Conservation (phyloP, 2,888 invertebrate species). For the Drosophila seclusa region DNA sequence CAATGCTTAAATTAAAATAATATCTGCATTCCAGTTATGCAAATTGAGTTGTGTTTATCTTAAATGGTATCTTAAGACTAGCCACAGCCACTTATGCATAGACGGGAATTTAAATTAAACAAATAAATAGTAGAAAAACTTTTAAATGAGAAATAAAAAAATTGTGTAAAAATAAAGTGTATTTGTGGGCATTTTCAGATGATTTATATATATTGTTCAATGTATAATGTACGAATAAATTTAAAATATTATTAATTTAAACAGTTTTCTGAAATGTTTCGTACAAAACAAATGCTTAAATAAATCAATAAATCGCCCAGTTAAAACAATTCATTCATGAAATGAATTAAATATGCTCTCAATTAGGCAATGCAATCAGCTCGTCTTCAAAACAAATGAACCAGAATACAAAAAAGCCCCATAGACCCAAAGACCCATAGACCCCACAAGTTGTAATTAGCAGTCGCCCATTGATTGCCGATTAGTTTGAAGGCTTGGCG, state of each 20-base stretch:
- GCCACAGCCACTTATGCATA: neutral
- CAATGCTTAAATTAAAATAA: slow-evolving; percentile 65
- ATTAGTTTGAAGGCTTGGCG: slow-evolving; percentile 36
- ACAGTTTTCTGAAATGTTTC: neutral
- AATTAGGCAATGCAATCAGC: slow-evolving; percentile 39
- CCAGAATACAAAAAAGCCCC: neutral
- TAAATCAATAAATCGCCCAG: neutral
- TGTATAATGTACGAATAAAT: neutral
- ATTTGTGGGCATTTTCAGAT: neutral
- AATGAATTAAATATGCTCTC: slow-evolving; percentile 36
- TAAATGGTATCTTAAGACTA: slow-evolving; percentile 6
- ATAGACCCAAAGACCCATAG: slow-evolving; percentile 2
- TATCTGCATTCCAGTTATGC: slow-evolving; percentile 69
- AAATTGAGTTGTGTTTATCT: slow-evolving; percentile 54
- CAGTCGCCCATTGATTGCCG: slow-evolving; percentile 59
- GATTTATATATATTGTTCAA: neutral
- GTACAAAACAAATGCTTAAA: neutral
- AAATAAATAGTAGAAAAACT: neutral
- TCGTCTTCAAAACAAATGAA: slow-evolving; percentile 26
- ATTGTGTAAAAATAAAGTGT: too few species aligned
- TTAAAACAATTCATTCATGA: slow-evolving; percentile 26
- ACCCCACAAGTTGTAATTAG: slow-evolving; percentile 56
- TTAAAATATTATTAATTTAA: neutral
- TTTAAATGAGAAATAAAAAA: neutral
- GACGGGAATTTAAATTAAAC: neutral